Percentiles rank a stretch among this genome's conserved stretches.
These are phyloP conservation scores for Nicator chloris DNA, from an alignment of 2,113 vertebrate genomes.

Conservation along the genomic window DNA sequence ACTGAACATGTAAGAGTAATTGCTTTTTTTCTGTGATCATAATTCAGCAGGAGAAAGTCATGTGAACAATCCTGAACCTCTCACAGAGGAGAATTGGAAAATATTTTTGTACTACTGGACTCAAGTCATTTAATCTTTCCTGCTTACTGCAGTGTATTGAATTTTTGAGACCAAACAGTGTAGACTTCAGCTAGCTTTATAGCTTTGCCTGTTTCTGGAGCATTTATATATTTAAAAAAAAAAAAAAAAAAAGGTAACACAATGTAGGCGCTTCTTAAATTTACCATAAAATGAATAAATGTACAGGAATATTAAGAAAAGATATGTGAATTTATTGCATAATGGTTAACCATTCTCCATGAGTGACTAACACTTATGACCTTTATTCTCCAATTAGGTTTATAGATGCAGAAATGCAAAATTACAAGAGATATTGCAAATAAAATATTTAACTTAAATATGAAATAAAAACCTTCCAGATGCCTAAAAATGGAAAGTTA, in stretches of 20 bases:
- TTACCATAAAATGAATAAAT: not conserved
- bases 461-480: not conserved
- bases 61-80: not conserved
- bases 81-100: not conserved
- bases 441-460: not conserved
- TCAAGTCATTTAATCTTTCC: constrained; percentile 37
- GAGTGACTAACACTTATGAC: not conserved
- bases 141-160: not conserved
- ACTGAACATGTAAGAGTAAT: not conserved
- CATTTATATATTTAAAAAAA: not conserved
- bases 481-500: not conserved
- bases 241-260: not conserved
- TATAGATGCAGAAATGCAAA: not conserved
- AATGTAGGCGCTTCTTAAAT: not conserved
- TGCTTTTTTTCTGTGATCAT: constrained; percentile 1
- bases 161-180: constrained; percentile 33
- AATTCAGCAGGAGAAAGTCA: constrained; percentile 28
- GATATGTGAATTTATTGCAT: not conserved
- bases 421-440: not conserved
- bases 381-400: not conserved
- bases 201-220: not conserved
- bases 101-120: constrained; percentile 52
- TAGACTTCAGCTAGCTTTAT: not conserved
- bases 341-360: not conserved
- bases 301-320: not conserved